Evolutionary conservation across 2,797 vertebrate species (phyloP).

Genomic region (Chelidonichthys spinosus): DNA sequence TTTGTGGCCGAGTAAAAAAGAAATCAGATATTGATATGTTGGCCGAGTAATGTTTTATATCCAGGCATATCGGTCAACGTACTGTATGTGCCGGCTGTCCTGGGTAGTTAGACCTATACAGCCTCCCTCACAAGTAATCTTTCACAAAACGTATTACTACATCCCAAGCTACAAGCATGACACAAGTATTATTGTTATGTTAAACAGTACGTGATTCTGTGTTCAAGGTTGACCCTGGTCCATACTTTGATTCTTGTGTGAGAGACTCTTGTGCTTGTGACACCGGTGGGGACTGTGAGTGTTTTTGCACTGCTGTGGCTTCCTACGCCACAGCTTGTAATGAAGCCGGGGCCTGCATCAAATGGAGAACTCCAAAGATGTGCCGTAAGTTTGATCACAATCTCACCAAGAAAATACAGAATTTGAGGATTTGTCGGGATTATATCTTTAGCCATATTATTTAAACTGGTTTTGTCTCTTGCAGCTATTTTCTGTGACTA

Average conservation of each 20-base stretch:
- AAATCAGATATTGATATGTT: too few relatives aligned
- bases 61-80: too few relatives aligned
- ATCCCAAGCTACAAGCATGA: neutral
- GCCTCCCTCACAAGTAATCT: too few relatives aligned
- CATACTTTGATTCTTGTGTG: conserved; percentile 92
- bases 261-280: conserved; percentile 91
- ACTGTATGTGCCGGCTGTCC: too few relatives aligned
- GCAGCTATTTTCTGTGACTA: conserved; percentile 96
- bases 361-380: conserved; percentile 90
- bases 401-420: neutral
- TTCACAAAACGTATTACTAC: too few relatives aligned
- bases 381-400: conserved; percentile 88
- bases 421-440: neutral
- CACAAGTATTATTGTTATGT: neutral
- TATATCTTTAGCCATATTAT: neutral
- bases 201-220: conserved; percentile 12
- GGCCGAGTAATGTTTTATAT: too few relatives aligned
- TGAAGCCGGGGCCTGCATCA: conserved; percentile 85
- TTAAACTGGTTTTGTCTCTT: conserved; percentile 21
- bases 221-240: conserved; percentile 88
- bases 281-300: conserved; percentile 91
- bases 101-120: too few relatives aligned
- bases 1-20: too few relatives aligned
- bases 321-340: conserved; percentile 92
- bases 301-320: conserved; percentile 93